phyloP scores from a whole-genome alignment of 2,888 invertebrate genomes.

The Falcaria lacertinaria region DNA sequence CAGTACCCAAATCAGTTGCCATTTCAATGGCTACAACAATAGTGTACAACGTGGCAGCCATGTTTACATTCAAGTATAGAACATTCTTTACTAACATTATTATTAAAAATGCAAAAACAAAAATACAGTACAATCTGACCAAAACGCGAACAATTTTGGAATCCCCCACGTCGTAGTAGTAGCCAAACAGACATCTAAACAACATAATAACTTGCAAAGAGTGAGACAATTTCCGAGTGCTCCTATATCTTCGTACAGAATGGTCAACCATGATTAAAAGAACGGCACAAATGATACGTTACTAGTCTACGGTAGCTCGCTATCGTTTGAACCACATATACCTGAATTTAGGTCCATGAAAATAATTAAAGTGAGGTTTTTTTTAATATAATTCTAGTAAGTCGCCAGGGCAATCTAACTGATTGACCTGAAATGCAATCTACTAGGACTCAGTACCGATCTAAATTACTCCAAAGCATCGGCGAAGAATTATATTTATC shows the following conservation, averaged over 20 bases:
- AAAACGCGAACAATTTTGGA: background rate
- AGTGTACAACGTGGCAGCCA: background rate
- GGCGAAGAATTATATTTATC: no score
- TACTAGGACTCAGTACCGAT: no score
- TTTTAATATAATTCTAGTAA: no score
- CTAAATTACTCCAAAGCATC: no score
- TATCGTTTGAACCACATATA: no score
- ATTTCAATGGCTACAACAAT: background rate
- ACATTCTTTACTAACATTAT: background rate
- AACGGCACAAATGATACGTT: no score
- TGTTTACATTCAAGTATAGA: background rate
- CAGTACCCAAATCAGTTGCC: background rate
- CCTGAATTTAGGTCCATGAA: no score
- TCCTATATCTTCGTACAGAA: background rate
- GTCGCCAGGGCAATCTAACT: no score
- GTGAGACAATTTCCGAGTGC: background rate
- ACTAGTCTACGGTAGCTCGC: no score
- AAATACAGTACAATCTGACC: background rate
- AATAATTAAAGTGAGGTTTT: no score
- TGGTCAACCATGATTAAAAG: background rate
- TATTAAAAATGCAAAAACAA: background rate
- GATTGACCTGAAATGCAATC: no score
- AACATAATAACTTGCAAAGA: background rate
- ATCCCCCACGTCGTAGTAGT: background rate
- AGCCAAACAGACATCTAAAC: background rate